Conservation (phyloP, 2,113 vertebrate genomes). For the Manacus vitellinus region DNA sequence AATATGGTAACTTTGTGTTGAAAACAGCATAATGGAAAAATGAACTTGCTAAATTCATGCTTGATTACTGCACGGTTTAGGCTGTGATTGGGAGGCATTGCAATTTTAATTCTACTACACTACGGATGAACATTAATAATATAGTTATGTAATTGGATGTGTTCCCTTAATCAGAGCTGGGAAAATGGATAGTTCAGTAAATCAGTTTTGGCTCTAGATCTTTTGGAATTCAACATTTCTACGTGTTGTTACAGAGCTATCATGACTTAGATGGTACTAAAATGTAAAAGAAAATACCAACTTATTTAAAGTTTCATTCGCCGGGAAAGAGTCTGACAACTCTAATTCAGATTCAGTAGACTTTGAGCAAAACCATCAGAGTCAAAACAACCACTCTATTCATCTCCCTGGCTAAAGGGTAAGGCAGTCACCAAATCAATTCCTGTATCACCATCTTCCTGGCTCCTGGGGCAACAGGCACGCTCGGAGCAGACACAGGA, state of each 20-base stretch:
- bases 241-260: not conserved
- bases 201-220: conserved; percentile 26
- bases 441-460: not conserved
- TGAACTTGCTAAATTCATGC: conserved; percentile 73
- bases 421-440: not conserved
- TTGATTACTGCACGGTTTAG: conserved; percentile 63
- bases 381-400: not conserved
- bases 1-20: conserved; percentile 66
- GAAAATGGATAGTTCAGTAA: conserved; percentile 59
- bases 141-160: conserved; percentile 58
- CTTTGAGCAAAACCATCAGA: not conserved
- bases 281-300: not conserved
- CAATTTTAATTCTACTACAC: conserved; percentile 66
- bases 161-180: conserved; percentile 58
- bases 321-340: not conserved
- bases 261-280: not conserved
- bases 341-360: not conserved
- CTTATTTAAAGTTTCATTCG: not conserved
- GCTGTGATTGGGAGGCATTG: conserved; percentile 61
- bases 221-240: conserved; percentile 8
- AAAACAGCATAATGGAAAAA: conserved; percentile 75
- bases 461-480: not conserved
- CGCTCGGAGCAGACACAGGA: rapidly evolving
- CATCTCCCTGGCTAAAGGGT: not conserved
- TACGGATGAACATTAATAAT: conserved; percentile 67